Evolutionary conservation across 2,113 vertebrate genomes (phyloP).

Genomic region (Larimichthys crocea): DNA sequence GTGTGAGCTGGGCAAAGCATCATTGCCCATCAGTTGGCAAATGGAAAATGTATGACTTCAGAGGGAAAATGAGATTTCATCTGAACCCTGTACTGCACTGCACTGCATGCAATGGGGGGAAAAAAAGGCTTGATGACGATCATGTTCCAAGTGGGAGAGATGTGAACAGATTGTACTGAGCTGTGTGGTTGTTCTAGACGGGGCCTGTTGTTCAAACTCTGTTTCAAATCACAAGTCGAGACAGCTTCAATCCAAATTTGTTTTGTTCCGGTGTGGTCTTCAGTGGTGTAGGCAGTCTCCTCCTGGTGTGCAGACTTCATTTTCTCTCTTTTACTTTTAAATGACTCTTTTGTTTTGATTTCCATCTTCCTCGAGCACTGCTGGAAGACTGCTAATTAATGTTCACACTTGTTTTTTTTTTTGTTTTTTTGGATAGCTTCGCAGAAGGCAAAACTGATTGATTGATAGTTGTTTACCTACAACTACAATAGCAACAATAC

Average conservation of each 20-base stretch:
- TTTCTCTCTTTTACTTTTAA: conserved; percentile 47
- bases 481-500: background rate
- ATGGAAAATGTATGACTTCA: conserved; percentile 66
- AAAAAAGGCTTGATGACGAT: conserved; percentile 47
- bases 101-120: conserved; percentile 19
- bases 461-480: conserved; percentile 3
- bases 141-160: conserved; percentile 38
- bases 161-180: conserved; percentile 65
- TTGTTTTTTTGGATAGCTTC: conserved; percentile 22
- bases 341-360: conserved; percentile 55
- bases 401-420: conserved; percentile 17
- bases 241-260: conserved; percentile 55
- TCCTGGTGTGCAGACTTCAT: conserved; percentile 38
- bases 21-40: conserved; percentile 35
- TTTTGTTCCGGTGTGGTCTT: conserved; percentile 46
- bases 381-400: conserved; percentile 64
- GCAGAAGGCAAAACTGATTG: conserved; percentile 10
- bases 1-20: conserved; percentile 17
- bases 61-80: conserved; percentile 63
- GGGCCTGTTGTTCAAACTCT: conserved; percentile 59
- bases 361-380: conserved; percentile 48
- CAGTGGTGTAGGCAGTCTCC: conserved; percentile 37
- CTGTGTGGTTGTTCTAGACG: conserved; percentile 35
- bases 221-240: conserved; percentile 48
- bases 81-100: conserved; percentile 64